These are phyloP conservation scores for Pelusios castaneus DNA, from an alignment of 2,113 vertebrate genomes.

Conservation along the genomic window DNA sequence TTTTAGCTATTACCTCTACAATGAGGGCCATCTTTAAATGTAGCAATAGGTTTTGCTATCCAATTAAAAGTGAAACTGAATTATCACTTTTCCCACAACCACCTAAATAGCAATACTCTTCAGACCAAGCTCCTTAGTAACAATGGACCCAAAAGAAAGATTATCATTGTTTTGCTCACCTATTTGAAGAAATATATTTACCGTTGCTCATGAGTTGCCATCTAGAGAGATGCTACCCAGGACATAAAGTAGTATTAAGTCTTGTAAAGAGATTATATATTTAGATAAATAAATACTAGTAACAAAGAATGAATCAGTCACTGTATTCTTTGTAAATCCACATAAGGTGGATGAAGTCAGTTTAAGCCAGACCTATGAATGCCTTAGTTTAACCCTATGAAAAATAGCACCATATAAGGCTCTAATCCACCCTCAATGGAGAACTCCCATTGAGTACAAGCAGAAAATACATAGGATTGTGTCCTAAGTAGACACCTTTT, in stretches of 20 bases:
- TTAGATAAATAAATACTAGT: background rate
- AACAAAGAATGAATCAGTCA: background rate
- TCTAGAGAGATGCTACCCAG: background rate
- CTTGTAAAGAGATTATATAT: background rate
- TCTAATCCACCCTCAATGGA: background rate
- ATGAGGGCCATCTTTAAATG: conserved; percentile 54
- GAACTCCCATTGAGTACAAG: background rate
- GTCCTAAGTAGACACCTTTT: background rate
- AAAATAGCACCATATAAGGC: background rate
- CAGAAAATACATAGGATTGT: background rate
- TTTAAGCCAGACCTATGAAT: background rate
- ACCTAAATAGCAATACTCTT: conserved; percentile 55
- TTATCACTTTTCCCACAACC: conserved; percentile 51
- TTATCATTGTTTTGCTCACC: background rate
- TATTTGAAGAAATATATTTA: conserved; percentile 4
- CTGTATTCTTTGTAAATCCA: background rate
- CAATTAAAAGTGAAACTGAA: conserved; percentile 57
- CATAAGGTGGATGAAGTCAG: background rate
- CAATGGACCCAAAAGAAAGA: background rate
- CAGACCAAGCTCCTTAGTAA: conserved; percentile 24
- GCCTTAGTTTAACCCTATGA: background rate
- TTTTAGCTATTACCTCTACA: conserved; percentile 31
- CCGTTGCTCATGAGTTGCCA: background rate
- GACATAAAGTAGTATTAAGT: background rate
- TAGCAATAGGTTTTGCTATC: conserved; percentile 60